Evolutionary conservation across 2,113 vertebrate species (phyloP).

Genomic region (Arvicanthis niloticus): DNA sequence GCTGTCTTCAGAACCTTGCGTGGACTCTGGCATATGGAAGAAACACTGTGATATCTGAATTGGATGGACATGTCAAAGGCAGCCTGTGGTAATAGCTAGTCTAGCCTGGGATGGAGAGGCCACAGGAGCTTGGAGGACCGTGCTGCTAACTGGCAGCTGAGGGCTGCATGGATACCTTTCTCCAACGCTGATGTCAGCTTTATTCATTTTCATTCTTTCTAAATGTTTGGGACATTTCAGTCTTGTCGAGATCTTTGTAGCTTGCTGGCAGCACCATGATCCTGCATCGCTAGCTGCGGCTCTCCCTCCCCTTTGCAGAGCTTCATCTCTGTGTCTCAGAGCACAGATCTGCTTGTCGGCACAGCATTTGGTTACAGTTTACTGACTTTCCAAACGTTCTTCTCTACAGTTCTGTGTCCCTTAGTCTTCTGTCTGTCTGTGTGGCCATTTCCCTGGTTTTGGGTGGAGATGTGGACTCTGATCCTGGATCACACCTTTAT

Average conservation of each 20-base stretch:
- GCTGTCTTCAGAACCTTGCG: background rate
- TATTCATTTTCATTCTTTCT: background rate
- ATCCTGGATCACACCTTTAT: slow-evolving; percentile 30
- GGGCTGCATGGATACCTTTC: background rate
- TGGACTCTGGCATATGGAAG: background rate
- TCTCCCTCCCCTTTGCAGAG: background rate
- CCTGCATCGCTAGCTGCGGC: background rate
- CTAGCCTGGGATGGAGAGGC: background rate
- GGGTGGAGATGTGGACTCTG: slow-evolving; percentile 71
- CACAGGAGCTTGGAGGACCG: background rate
- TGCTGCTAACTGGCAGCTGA: background rate
- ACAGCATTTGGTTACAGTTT: background rate
- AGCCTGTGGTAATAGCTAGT: background rate
- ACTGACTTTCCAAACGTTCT: background rate
- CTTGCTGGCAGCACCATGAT: background rate
- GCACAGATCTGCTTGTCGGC: background rate
- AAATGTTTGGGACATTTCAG: slow-evolving; percentile 6
- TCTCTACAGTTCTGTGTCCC: background rate
- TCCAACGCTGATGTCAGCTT: background rate
- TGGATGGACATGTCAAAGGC: background rate
- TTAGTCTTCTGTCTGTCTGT: background rate
- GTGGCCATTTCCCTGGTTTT: slow-evolving; percentile 1
- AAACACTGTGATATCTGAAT: background rate
- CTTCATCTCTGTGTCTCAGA: background rate
- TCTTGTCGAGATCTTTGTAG: background rate